Evolutionary conservation across 2,888 invertebrate genomes (phyloP).

Genomic region (Zootermopsis nevadensis): DNA sequence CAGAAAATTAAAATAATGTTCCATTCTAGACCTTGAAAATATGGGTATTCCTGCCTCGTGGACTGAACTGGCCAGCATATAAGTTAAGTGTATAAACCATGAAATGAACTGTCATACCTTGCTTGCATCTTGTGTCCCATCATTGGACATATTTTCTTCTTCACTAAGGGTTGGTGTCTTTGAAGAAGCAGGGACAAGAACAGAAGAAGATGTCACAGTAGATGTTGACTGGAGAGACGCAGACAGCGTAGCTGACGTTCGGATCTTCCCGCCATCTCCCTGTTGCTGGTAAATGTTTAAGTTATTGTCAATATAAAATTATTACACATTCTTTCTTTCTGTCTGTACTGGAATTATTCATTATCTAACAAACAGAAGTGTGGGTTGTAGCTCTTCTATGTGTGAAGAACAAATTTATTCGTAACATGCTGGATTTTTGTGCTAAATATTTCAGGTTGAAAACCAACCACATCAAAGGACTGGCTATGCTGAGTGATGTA

Average conservation of each 20-base stretch:
- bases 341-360: background rate
- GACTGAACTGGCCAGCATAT: too few species aligned
- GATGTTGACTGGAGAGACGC: conserved; percentile 4
- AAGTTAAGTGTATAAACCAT: too few species aligned
- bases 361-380: background rate
- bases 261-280: background rate
- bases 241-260: background rate
- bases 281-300: conserved; percentile 6
- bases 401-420: too few species aligned
- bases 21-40: too few species aligned
- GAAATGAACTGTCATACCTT: conserved; percentile 56
- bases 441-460: too few species aligned
- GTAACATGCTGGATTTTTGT: too few species aligned
- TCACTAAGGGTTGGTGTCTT: conserved; percentile 64
- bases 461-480: too few species aligned
- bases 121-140: conserved; percentile 42
- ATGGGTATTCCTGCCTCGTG: too few species aligned
- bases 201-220: conserved; percentile 53
- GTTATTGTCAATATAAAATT: background rate
- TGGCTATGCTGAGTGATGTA: too few species aligned
- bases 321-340: background rate
- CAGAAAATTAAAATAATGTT: too few species aligned
- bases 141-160: conserved; percentile 56
- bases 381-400: background rate
- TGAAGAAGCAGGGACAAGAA: conserved; percentile 55